These are phyloP conservation scores for Halocynthia roretzi DNA, from an alignment of 23 tunicate genomes.

Conservation along the genomic window DNA sequence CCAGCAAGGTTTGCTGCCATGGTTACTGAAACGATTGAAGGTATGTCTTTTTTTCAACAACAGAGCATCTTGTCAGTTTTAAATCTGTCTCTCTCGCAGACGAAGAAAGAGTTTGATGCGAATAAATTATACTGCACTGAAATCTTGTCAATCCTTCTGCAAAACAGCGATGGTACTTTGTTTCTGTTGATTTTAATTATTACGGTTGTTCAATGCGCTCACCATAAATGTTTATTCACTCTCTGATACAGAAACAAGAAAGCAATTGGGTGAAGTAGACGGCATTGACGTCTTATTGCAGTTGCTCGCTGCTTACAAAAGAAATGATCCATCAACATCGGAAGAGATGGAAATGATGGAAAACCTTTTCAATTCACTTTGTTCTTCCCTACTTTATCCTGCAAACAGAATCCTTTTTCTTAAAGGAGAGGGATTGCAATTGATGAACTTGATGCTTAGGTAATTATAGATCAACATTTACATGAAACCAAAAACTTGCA, in stretches of 20 bases:
- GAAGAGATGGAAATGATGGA: constrained; percentile 97
- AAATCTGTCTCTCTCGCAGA: background rate
- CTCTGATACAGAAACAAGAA: constrained; percentile 2
- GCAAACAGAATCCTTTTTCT: constrained; percentile 68
- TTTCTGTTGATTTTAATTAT: too few species aligned
- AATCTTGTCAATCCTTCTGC: constrained; percentile 81
- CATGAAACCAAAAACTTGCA: background rate
- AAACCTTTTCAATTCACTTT: constrained; percentile 82
- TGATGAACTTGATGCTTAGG: constrained; percentile 87
- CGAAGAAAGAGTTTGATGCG: constrained; percentile 66
- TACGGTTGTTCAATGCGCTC: too few species aligned
- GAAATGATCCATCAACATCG: constrained; percentile 66
- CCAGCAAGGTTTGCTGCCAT: constrained; percentile 59
- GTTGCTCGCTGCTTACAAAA: constrained; percentile 85
- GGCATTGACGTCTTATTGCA: constrained; percentile 85
- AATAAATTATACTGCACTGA: constrained; percentile 82
- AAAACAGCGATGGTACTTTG: constrained; percentile 41
- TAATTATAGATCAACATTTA: too few species aligned
- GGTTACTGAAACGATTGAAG: constrained; percentile 78
- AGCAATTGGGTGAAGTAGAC: constrained; percentile 73
- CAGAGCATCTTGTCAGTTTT: background rate
- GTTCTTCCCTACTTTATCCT: constrained; percentile 51
- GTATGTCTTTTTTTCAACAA: background rate
- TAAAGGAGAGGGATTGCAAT: constrained; percentile 94
- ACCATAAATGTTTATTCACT: too few species aligned